Evolutionary conservation across 2,113 vertebrate genomes (phyloP).

Genomic region (Nestor notabilis): DNA sequence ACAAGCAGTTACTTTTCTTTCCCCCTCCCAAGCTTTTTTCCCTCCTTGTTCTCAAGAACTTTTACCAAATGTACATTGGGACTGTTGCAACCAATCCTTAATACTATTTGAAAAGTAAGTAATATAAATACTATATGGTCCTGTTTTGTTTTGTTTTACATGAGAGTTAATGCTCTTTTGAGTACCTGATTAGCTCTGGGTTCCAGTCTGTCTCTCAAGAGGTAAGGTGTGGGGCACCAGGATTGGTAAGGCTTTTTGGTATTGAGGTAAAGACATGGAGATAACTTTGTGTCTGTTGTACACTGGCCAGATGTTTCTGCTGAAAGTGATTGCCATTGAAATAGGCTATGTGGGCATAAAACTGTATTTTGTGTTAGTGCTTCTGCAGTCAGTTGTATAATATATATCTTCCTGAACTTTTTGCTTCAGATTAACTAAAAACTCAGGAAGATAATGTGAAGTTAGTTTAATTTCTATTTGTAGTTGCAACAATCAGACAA

Average conservation of each 20-base stretch:
- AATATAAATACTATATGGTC: neutral
- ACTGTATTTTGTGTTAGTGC: neutral
- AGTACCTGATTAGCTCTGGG: neutral
- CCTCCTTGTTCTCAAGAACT: neutral
- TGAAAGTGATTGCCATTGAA: neutral
- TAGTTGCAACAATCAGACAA: neutral
- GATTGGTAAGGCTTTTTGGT: neutral
- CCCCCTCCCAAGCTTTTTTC: neutral
- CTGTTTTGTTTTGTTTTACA: neutral
- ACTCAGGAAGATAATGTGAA: neutral
- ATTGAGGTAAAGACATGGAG: neutral
- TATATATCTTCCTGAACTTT: neutral
- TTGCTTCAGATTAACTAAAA: neutral
- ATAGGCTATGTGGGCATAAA: neutral
- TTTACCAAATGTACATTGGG: neutral
- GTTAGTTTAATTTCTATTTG: neutral
- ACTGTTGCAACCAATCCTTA: neutral
- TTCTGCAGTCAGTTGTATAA: neutral
- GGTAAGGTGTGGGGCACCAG: neutral
- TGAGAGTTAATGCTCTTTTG: neutral
- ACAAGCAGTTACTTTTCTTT: neutral
- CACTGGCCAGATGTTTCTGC: neutral
- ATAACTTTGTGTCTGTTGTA: neutral
- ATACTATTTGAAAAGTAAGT: neutral
- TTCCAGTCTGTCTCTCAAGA: neutral